These are phyloP conservation scores for Psylliodes chrysocephalus DNA, from an alignment of 2,888 invertebrate species.

Conservation along the genomic window DNA sequence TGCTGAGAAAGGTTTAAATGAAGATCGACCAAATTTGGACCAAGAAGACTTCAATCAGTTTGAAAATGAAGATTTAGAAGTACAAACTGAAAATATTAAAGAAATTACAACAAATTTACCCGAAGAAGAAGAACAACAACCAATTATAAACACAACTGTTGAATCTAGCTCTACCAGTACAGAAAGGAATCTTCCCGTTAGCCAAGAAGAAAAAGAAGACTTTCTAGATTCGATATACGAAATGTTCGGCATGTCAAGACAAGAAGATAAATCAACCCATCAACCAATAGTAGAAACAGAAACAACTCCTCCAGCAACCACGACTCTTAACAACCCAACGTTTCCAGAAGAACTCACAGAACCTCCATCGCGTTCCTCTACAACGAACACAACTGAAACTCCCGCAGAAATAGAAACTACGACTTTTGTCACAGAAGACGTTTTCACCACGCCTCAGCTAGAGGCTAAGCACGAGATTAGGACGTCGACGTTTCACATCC, in stretches of 20 bases:
- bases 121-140: background rate
- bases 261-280: constrained; percentile 32
- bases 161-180: no score
- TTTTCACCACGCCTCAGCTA: constrained; percentile 60
- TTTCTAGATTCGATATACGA: constrained; percentile 59
- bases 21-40: constrained; percentile 22
- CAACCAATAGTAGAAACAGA: constrained; percentile 21
- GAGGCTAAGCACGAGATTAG: constrained; percentile 48
- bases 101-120: constrained; percentile 38
- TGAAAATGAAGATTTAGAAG: background rate
- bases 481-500: constrained; percentile 48
- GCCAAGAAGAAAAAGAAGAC: constrained; percentile 45
- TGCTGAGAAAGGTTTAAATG: constrained; percentile 18
- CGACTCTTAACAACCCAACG: constrained; percentile 49
- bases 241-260: constrained; percentile 58
- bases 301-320: constrained; percentile 38
- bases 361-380: constrained; percentile 36
- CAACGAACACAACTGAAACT: constrained; percentile 40
- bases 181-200: no score
- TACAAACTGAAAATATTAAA: constrained; percentile 4
- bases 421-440: constrained; percentile 28
- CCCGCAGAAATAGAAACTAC: constrained; percentile 35
- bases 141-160: background rate
- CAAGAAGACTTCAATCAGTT: background rate
- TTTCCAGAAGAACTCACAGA: constrained; percentile 55